Evolutionary conservation across 1,140 invertebrate species (phyloP), one percentile per base, ranked within the genome.

Genomic region (Stegodyphus dumicola): DNA sequence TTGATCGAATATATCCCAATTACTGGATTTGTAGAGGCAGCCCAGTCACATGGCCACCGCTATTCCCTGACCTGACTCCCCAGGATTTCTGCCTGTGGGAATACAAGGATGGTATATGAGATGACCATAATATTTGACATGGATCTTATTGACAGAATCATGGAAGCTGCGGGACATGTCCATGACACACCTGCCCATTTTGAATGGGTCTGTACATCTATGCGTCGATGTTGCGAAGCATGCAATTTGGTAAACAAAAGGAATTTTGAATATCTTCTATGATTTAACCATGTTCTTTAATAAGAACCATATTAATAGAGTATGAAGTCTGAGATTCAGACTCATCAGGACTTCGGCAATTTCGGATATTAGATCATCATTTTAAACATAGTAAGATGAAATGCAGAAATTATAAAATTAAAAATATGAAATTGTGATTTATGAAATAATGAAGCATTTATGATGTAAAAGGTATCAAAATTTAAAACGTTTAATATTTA

Each of bases 1-100:
- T 56, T 13, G 54, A 56, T 56, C 7, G 54, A 13, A 56, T 13
- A 7, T 56, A 56, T 56, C 54, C 7, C 13, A 56, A 7, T 56
- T 13, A 13, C 54, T 56, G 54, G 54, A 56, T 56, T 18, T 75
- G 79, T 71, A 18, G 77, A 78, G 79, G 79, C n/a, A 87, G 88
- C 66, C 87, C 87, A 67, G 60, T 88, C 64, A 7, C 65, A 67
- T 88, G 84, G 77, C 84, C 87, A 69, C 87, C 83, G 66, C 75
- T 73, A 18, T 88, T 86, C 13, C 81, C 78, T 15, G 87, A 88
- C 66, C 64, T 88, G 48, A 88, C 77, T 69, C 87, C 81, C 64
- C 73, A 87, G 49, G 87, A 86, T 77, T 87, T 87, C 70, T 88
- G 81, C 64, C 71, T 87, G 75, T 67, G 73, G 73, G 18, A 56